phyloP scores from a whole-genome alignment of 2,888 invertebrate genomes.

The Scaptodrosophila latifasciaeformis region DNA sequence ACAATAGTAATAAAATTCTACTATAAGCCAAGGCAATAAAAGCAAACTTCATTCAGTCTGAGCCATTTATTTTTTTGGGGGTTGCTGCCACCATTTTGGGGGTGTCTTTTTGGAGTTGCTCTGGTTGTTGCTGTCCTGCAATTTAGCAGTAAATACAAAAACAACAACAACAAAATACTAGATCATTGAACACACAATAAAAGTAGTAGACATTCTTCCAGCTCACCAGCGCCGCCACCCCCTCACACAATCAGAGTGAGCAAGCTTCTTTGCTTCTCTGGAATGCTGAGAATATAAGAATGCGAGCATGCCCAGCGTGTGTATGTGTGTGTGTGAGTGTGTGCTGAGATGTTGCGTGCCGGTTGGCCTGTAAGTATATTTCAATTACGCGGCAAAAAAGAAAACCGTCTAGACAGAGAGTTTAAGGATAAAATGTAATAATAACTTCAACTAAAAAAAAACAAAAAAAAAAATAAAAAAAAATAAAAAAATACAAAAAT shows the following conservation, averaged over 20 bases:
- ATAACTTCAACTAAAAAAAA: slow-evolving; percentile 1
- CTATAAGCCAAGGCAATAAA: background rate
- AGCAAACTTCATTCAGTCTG: too few species aligned
- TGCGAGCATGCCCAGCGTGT: too few species aligned
- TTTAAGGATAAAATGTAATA: too few species aligned
- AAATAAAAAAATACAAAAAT: too few species aligned
- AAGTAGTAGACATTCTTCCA: slow-evolving; percentile 4
- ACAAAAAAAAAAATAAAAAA: slow-evolving; percentile 8
- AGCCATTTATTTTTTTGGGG: too few species aligned
- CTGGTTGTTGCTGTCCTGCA: too few species aligned
- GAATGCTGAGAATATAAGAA: too few species aligned
- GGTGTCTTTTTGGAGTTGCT: background rate
- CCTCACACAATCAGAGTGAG: too few species aligned
- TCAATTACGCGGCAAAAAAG: slow-evolving; percentile 26
- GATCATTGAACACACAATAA: background rate
- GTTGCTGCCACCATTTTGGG: too few species aligned
- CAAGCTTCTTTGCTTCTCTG: too few species aligned
- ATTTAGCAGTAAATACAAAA: background rate
- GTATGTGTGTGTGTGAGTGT: background rate
- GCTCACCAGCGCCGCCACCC: too few species aligned
- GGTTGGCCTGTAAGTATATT: slow-evolving; percentile 5
- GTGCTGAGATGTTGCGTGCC: too few species aligned
- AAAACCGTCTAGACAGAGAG: slow-evolving; percentile 8
- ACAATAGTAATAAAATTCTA: background rate
- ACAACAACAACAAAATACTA: background rate